Evolutionary conservation across 2,797 vertebrate species (phyloP), one percentile per base, ranked within the genome.

Genomic region (Enteromius afrohamiltoni): DNA sequence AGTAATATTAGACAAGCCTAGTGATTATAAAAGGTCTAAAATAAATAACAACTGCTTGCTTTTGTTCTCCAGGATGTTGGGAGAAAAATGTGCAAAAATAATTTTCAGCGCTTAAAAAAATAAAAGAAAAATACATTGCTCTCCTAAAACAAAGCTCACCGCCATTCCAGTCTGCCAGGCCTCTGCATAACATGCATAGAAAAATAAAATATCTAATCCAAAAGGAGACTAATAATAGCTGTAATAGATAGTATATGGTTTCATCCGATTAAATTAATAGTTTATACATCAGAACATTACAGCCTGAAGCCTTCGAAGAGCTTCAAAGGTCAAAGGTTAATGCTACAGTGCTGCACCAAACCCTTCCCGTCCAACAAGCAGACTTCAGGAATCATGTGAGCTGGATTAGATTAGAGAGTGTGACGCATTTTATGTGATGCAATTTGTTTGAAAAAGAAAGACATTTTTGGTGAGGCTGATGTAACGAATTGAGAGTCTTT

Each of bases 191-290:
- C 88, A 90, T 89, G 85, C 88, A 91, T 94, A 95, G 87, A 94
- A 95, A 94, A 95, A 94, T 93, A 94, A 85, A 74, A 91, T 78
- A 86, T 91, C 87, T 74, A 87, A 91, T 90, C 85, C 77, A 91
- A 93, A 92, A 90, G 85, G 92, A 91, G 83, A 40, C 19, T 65
- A 69, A 81, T 62, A 84, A 77, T 70, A 80, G 67, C 58, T 92
- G 88, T 79, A 92, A 92, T 92, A 92, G 87, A 93, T 88, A 89
- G 91, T 92, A 94, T 91, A 93, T 90, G 92, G 53, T 49, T 83
- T 93, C 93, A 91, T 94, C 89, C 91, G 85, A 92, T 94, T 94
- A 94, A 94, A 94, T 94, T 94, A 93, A 94, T 91, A 89, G 87
- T 94, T 92, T 93, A 83, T 93, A 94, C 93, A 95, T 93, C 93